Evolutionary conservation across 2,888 invertebrate genomes (phyloP).

Genomic region (Lamellibrachia satsuma): DNA sequence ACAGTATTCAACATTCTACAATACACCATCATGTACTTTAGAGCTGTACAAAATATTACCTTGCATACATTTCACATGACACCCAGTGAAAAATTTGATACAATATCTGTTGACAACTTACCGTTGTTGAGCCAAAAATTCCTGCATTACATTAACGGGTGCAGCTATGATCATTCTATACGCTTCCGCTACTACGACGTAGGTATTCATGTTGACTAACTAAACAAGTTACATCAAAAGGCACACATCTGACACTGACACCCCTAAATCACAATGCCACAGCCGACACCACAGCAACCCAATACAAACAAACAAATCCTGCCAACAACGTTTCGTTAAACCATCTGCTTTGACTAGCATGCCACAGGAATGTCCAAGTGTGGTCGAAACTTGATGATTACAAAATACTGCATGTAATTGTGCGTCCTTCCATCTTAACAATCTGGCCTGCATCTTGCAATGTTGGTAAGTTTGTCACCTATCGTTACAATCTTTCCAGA

Average conservation of each 20-base stretch:
- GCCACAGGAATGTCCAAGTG: background rate
- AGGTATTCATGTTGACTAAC: background rate
- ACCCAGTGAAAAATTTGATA: background rate
- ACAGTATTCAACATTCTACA: background rate
- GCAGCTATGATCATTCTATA: background rate
- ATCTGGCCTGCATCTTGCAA: background rate
- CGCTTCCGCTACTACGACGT: background rate
- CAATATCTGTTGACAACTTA: background rate
- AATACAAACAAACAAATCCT: background rate
- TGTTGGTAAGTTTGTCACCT: background rate
- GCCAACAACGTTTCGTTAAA: background rate
- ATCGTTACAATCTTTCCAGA: too few species aligned
- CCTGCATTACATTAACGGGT: background rate
- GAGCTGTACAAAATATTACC: background rate
- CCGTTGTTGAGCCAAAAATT: background rate
- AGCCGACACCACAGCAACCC: background rate
- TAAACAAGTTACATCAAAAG: background rate
- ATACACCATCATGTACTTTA: background rate
- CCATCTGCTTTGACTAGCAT: background rate
- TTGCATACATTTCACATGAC: background rate
- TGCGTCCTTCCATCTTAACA: background rate
- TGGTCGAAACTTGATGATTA: background rate
- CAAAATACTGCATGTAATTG: constrained; percentile 4
- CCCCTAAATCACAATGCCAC: background rate
- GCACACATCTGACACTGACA: background rate